Conservation (phyloP, 2,888 invertebrate species). For the Eudemis profundana region DNA sequence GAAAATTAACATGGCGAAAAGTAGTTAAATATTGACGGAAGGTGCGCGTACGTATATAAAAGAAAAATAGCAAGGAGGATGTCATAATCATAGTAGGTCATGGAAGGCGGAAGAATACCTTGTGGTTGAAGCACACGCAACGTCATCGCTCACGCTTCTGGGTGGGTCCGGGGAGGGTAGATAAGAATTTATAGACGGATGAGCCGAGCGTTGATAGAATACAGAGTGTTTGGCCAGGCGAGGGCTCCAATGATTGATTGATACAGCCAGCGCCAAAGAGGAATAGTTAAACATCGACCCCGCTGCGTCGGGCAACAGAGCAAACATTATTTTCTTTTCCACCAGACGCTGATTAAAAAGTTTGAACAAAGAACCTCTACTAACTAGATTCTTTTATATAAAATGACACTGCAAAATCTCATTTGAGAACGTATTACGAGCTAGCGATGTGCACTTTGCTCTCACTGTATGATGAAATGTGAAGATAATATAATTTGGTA, state of each 20-base stretch:
- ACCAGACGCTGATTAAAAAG: conserved; percentile 46
- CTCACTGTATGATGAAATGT: conserved; percentile 53
- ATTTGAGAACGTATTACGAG: conserved; percentile 29
- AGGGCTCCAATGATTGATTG: conserved; percentile 74
- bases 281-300: conserved; percentile 63
- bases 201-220: conserved; percentile 75
- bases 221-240: conserved; percentile 67
- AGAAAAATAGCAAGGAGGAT: conserved; percentile 52
- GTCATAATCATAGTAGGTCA: conserved; percentile 58
- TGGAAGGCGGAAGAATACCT: conserved; percentile 53
- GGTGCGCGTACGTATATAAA: conserved; percentile 9
- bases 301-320: conserved; percentile 40
- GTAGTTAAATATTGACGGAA: neutral
- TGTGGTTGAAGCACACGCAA: conserved; percentile 65
- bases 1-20: neutral
- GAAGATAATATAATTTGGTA: conserved; percentile 63
- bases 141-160: conserved; percentile 75
- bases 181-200: conserved; percentile 80
- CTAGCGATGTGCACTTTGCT: conserved; percentile 63
- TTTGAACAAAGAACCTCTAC: conserved; percentile 41
- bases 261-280: conserved; percentile 58
- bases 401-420: conserved; percentile 3
- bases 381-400: conserved; percentile 22
- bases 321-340: conserved; percentile 46
- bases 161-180: conserved; percentile 66